Evolutionary conservation across 2,888 invertebrate genomes (phyloP).

Genomic region (Ectemnius continuus): DNA sequence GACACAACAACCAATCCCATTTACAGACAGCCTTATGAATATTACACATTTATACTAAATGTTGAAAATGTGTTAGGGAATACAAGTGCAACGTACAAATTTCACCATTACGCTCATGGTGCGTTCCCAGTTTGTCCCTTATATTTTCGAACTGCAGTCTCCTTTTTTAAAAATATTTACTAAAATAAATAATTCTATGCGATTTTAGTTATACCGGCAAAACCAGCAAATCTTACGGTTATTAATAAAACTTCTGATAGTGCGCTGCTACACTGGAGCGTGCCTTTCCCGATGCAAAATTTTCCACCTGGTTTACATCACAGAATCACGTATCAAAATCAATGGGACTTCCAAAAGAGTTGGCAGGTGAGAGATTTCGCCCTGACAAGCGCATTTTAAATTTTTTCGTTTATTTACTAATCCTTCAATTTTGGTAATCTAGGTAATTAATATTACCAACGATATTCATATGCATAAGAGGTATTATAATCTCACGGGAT

Average conservation of each 20-base stretch:
- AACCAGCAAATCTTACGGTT: conserved; percentile 78
- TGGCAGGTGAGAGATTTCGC: conserved; percentile 76
- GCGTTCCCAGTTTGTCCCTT: conserved; percentile 50
- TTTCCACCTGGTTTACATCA: conserved; percentile 80
- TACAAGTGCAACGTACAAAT: conserved; percentile 78
- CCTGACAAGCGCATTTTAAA: no score
- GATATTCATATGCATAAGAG: conserved; percentile 75
- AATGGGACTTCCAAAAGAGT: conserved; percentile 76
- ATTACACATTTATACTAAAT: conserved; percentile 82
- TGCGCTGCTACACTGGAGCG: conserved; percentile 78
- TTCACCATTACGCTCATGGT: conserved; percentile 82
- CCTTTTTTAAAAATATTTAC: no score
- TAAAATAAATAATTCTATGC: no score
- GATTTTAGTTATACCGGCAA: conserved; percentile 78
- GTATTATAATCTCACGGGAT: conserved; percentile 79
- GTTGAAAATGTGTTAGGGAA: conserved; percentile 83
- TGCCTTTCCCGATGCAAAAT: conserved; percentile 78
- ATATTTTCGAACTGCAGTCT: no score
- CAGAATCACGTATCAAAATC: conserved; percentile 79
- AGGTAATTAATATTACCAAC: conserved; percentile 74
- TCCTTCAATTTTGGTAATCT: not conserved
- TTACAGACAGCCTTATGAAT: conserved; percentile 79
- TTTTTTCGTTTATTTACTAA: not conserved
- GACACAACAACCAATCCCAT: conserved; percentile 78
- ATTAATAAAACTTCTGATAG: conserved; percentile 78